Evolutionary conservation across 1,140 invertebrate genomes (phyloP), one percentile per base, ranked within the genome.

Genomic region (Penaeus vannamei): DNA sequence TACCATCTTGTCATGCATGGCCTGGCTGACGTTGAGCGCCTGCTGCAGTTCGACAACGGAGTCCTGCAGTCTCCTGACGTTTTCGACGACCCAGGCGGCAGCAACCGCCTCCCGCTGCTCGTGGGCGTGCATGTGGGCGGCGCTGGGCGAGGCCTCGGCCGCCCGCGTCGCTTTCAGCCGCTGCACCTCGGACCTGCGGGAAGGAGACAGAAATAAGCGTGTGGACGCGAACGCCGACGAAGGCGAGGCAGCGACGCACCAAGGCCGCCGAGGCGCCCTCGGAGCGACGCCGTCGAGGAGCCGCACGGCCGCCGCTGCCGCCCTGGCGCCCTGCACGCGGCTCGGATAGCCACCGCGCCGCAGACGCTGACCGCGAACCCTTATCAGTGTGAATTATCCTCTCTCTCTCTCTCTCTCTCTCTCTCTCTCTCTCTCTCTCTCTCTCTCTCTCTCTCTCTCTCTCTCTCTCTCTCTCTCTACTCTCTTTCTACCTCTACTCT

Each of bases 61-160:
- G 29, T 89, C 87, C 32, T 89, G 81, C 22, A 89, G 87, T 2
- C 81, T 64, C 46, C 72, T 42, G 5, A 89, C 59, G 53, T 84
- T 89, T 5, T 84, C 87, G 36, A 64, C 82, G 5, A 84, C 81
- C 87, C 87, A 89, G 5, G 87, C 59, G 23, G 64, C 69, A 29
- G 87, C 84, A 69, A 89, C 81, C 19, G 87, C 81, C 87, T 89
- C 87, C 69, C 87, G 26, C 26, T 89, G 87, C 82, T 84, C 79
- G 61, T 84, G 87, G 14, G 64, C 64, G 7, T 84, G 53, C 32
- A 53, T 32, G 64, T 89, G 87, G 46, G 87, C 87, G 20, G 59
- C 59, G 26, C 26, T 89, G 62, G 46, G 17, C 29, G 20, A n/a
- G 53, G n/a, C 22, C 42, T 84, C 87, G 19, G 82, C 36, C 22